Percentiles rank a stretch among this genome's conserved stretches.
Conservation (phyloP, 2,888 invertebrate species). For the Trissonchulus latispiculum region DNA sequence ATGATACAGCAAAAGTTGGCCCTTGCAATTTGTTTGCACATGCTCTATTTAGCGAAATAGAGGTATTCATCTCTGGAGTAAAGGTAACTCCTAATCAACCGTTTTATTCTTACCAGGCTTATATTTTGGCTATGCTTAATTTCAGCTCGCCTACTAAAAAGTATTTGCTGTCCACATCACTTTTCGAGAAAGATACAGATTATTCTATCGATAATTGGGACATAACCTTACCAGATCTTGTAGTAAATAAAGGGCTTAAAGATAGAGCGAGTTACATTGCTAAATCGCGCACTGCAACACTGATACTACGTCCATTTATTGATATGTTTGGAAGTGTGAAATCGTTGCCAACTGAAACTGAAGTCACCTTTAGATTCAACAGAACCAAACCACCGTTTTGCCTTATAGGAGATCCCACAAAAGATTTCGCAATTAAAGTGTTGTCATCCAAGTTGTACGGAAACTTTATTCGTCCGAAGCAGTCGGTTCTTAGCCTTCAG, state of each 20-base stretch:
- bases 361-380: not conserved
- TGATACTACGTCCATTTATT: not conserved
- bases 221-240: no score
- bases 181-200: conserved; percentile 1
- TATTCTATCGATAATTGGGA: not conserved
- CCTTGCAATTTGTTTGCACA: conserved; percentile 3
- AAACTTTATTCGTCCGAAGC: not conserved
- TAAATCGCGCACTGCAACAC: not conserved
- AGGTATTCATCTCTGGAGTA: not conserved
- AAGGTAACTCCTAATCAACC: conserved; percentile 1
- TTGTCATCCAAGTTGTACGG: not conserved
- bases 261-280: not conserved
- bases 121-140: not conserved
- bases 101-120: not conserved
- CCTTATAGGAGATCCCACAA: not conserved
- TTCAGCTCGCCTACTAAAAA: not conserved
- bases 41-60: not conserved
- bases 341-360: not conserved
- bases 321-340: not conserved
- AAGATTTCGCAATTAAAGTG: not conserved
- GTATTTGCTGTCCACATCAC: not conserved
- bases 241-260: not conserved
- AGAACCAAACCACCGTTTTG: not conserved
- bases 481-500: not conserved
- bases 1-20: not conserved